Evolutionary conservation across 2,888 invertebrate species (phyloP).

Genomic region (Aricia artaxerxes): DNA sequence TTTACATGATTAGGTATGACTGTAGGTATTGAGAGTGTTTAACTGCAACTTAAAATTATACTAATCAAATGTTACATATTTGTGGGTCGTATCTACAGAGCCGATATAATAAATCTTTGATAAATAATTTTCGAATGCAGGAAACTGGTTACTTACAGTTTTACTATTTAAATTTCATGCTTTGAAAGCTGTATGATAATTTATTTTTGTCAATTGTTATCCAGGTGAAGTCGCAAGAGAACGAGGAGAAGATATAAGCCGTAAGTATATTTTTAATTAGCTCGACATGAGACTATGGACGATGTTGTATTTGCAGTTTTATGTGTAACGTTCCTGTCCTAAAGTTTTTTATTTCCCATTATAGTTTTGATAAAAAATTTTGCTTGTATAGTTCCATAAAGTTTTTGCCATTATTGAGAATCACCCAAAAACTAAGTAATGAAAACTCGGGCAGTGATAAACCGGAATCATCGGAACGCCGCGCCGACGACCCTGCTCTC

Average conservation of each 20-base stretch:
- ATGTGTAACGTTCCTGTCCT: too few species aligned
- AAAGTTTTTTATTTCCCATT: too few species aligned
- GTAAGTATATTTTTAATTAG: constrained; percentile 79
- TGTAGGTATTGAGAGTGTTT: constrained; percentile 3
- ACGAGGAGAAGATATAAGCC: constrained; percentile 87
- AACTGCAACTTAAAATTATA: constrained; percentile 20
- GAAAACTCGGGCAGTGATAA: constrained; percentile 81
- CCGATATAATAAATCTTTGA: neutral
- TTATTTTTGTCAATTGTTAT: constrained; percentile 53
- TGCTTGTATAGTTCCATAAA: too few species aligned
- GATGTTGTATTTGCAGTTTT: too few species aligned
- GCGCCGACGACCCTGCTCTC: constrained; percentile 84
- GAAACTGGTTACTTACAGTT: neutral
- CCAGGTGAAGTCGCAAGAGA: constrained; percentile 88
- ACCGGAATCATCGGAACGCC: constrained; percentile 88
- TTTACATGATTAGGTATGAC: neutral
- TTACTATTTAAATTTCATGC: neutral
- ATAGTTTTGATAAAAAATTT: too few species aligned
- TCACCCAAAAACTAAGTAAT: neutral
- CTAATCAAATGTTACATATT: neutral
- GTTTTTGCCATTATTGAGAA: too few species aligned
- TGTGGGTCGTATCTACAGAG: neutral
- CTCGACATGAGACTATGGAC: neutral
- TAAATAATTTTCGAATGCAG: neutral
- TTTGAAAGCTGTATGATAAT: neutral